A percentile compares a stretch with the other conserved stretches of the same genome.
These are phyloP conservation scores for Microchirus variegatus DNA, from an alignment of 2,797 vertebrate species.

Conservation along the genomic window DNA sequence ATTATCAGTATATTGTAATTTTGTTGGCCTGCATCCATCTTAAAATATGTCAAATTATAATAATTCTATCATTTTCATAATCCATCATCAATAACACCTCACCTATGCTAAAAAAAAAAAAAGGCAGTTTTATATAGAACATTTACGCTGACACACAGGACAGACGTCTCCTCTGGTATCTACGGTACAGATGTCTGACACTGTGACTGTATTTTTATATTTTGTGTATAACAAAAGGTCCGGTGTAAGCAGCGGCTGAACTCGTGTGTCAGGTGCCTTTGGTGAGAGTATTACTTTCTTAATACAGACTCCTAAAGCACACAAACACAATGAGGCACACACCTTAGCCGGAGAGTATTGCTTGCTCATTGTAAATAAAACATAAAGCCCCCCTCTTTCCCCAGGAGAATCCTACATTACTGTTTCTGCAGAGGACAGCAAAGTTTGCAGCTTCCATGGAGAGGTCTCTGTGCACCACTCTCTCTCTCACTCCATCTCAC, in stretches of 20 bases:
- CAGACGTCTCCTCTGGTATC: neutral
- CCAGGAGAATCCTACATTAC: slow-evolving; percentile 73
- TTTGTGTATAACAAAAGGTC: neutral
- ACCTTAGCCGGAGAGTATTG: slow-evolving; percentile 80
- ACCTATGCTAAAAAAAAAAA: neutral
- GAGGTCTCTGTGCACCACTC: slow-evolving; percentile 16
- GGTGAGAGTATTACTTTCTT: slow-evolving; percentile 8
- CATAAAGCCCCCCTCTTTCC: slow-evolving; percentile 77
- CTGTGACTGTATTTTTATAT: neutral
- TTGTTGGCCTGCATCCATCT: neutral
- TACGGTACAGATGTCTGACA: neutral
- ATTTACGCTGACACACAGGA: neutral
- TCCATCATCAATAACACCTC: neutral
- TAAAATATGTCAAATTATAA: neutral
- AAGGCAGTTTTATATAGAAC: neutral
- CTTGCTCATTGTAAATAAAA: slow-evolving; percentile 91
- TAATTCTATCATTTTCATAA: neutral
- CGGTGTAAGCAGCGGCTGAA: neutral
- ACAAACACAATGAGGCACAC: slow-evolving; percentile 32
- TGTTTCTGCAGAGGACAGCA: slow-evolving; percentile 78
- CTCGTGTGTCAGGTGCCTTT: slow-evolving; percentile 7
- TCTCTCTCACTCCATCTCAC: neutral
- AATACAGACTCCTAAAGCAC: slow-evolving; percentile 9
- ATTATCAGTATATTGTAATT: neutral
- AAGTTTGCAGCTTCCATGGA: slow-evolving; percentile 49